These are phyloP conservation scores for Hiodon tergisus DNA, from an alignment of 2,113 vertebrate species.

Conservation along the genomic window DNA sequence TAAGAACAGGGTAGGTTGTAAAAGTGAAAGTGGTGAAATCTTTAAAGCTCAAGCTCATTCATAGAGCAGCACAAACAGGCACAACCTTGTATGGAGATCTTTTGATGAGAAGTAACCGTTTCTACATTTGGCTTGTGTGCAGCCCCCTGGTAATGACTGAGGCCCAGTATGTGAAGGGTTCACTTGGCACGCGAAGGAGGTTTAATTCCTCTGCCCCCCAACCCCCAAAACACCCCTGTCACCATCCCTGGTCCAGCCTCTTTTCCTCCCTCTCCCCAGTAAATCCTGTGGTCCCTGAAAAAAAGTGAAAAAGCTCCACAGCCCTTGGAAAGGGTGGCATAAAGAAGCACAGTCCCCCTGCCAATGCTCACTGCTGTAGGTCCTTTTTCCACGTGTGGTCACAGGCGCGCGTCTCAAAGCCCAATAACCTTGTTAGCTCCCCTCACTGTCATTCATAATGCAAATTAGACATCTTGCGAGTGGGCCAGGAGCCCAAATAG, in stretches of 20 bases:
- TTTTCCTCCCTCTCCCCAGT: slow-evolving; percentile 67
- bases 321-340: slow-evolving; percentile 70
- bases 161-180: slow-evolving; percentile 61
- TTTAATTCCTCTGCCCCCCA: slow-evolving; percentile 40
- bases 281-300: slow-evolving; percentile 65
- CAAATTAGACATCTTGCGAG: slow-evolving; percentile 79
- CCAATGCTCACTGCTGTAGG: slow-evolving; percentile 85
- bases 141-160: slow-evolving; percentile 57
- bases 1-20: too few relatives aligned
- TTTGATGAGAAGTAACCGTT: slow-evolving; percentile 50
- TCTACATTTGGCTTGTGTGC: slow-evolving; percentile 42
- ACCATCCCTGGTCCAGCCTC: slow-evolving; percentile 40
- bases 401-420: slow-evolving; percentile 77
- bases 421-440: slow-evolving; percentile 85
- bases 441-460: slow-evolving; percentile 82
- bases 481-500: slow-evolving; percentile 69
- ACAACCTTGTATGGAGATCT: slow-evolving; percentile 28
- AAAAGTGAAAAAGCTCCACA: slow-evolving; percentile 45
- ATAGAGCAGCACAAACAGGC: too few relatives aligned
- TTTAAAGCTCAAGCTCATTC: too few relatives aligned
- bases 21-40: too few relatives aligned
- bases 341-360: slow-evolving; percentile 78
- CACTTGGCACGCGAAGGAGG: slow-evolving; percentile 61
- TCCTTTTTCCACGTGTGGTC: slow-evolving; percentile 83
- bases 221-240: slow-evolving; percentile 36